Conservation (phyloP, 1,140 invertebrate species). For the Pentalonia nigronervosa region DNA sequence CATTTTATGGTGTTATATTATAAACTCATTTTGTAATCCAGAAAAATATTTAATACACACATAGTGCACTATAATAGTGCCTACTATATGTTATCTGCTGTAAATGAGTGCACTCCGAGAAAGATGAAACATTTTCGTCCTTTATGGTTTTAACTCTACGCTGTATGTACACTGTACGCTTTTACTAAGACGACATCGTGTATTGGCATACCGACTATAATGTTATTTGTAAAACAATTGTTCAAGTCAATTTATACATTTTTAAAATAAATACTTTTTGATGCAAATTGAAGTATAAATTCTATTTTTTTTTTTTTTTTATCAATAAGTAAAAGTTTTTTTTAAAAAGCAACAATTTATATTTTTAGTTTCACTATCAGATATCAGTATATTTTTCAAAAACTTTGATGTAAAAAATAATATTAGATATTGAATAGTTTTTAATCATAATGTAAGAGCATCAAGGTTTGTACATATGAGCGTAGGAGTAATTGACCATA, state of each 20-base stretch:
- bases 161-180: not conserved
- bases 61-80: too few relatives aligned
- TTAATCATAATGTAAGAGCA: not conserved
- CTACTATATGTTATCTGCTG: not conserved
- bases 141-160: not conserved
- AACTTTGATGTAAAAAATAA: not conserved
- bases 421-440: not conserved
- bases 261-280: not conserved
- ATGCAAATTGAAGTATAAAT: not conserved
- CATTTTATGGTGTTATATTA: too few relatives aligned
- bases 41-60: too few relatives aligned
- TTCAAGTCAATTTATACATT: not conserved
- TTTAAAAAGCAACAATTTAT: not conserved
- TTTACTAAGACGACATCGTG: not conserved
- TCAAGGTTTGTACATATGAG: not conserved
- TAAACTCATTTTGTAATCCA: too few relatives aligned
- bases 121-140: not conserved
- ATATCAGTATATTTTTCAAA: not conserved
- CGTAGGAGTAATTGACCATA: not conserved
- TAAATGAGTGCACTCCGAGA: not conserved
- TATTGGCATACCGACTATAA: not conserved
- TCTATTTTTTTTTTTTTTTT: not conserved
- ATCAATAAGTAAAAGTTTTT: too few relatives aligned
- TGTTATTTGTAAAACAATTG: not conserved
- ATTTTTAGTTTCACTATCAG: not conserved